Evolutionary conservation across 2,797 vertebrate species (phyloP).

Genomic region (Bradypus variegatus): DNA sequence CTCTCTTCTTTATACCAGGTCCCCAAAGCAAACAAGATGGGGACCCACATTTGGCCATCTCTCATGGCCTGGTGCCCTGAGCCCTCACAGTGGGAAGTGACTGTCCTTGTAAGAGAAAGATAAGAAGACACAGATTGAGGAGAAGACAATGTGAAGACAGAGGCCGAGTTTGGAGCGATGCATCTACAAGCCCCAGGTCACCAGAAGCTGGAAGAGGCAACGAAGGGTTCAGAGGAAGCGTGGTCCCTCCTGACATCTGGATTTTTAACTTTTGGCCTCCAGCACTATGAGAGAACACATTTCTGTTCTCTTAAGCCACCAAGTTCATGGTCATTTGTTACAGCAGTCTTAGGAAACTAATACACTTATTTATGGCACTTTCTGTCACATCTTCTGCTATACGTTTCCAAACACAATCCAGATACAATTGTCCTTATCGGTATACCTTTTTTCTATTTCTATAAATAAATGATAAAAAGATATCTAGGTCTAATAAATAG

Average conservation of each 20-base stretch:
- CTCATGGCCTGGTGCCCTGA: not conserved
- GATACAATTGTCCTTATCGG: not conserved
- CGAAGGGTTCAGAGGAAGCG: not conserved
- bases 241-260: accelerated
- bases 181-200: not conserved
- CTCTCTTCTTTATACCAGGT: not conserved
- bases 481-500: not conserved
- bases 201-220: not conserved
- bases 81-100: not conserved
- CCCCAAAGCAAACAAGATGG: not conserved
- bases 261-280: not conserved
- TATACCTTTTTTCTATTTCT: not conserved
- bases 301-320: not conserved
- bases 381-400: not conserved
- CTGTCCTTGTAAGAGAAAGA: not conserved
- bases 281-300: not conserved
- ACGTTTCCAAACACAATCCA: not conserved
- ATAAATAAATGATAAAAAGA: not conserved
- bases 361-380: not conserved
- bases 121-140: not conserved
- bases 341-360: not conserved
- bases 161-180: not conserved
- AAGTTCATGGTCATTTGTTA: not conserved
- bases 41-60: not conserved
- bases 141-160: not conserved